A percentile compares a stretch with the other conserved stretches of the same genome.
Evolutionary conservation across 1,140 invertebrate genomes (phyloP).

Genomic region (Drosophila ogumai): DNA sequence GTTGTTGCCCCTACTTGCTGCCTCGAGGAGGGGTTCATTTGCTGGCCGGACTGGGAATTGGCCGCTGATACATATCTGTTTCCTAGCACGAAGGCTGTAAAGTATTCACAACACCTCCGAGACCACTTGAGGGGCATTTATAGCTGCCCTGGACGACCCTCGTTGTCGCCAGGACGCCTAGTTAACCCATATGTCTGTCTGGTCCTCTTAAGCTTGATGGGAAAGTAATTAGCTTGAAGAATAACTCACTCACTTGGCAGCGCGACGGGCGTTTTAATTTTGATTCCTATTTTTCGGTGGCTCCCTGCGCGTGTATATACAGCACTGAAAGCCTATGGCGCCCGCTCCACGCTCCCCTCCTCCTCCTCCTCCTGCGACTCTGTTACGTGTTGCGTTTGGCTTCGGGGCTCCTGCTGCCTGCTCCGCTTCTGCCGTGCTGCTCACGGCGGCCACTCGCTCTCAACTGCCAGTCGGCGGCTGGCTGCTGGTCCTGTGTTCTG

Average conservation of each 20-base stretch:
- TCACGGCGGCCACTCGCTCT: conserved; percentile 69
- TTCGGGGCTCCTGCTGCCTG: conserved; percentile 27
- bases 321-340: conserved; percentile 52
- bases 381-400: conserved; percentile 57
- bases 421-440: conserved; percentile 59
- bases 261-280: conserved; percentile 30
- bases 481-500: conserved; percentile 16
- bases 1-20: conserved; percentile 10
- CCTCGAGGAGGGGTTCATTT: conserved; percentile 12
- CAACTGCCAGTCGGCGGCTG: conserved; percentile 50
- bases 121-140: conserved; percentile 49
- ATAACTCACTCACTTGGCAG: conserved; percentile 30
- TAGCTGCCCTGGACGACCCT: conserved; percentile 6
- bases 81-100: conserved; percentile 39
- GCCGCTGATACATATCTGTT: conserved; percentile 17
- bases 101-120: conserved; percentile 39
- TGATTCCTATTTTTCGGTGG: conserved; percentile 8
- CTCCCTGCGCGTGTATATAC: conserved; percentile 55
- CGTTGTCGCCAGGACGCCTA: background rate
- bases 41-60: conserved; percentile 44
- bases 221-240: background rate
- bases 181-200: conserved; percentile 21
- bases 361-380: conserved; percentile 27
- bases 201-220: background rate
- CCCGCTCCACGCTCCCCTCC: conserved; percentile 20